Evolutionary conservation across 2,888 invertebrate genomes (phyloP).

Genomic region (Steinernema scapterisci): DNA sequence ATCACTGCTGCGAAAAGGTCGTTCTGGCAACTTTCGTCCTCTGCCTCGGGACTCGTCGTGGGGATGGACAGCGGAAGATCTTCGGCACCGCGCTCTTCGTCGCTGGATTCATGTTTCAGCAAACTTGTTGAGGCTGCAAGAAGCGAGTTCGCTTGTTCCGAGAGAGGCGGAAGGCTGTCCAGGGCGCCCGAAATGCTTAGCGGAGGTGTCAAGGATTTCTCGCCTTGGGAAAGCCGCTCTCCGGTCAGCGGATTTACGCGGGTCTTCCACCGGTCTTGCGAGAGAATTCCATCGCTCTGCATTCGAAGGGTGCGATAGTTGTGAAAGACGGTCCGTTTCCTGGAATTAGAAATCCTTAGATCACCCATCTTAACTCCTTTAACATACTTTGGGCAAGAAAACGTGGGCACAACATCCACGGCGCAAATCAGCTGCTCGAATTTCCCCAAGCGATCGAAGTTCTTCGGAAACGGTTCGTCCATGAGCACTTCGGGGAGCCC

Average conservation of each 20-base stretch:
- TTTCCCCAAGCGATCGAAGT: slow-evolving; percentile 37
- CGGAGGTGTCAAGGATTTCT: slow-evolving; percentile 4
- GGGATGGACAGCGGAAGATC: background rate
- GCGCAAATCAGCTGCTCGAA: slow-evolving; percentile 33
- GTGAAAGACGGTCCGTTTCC: slow-evolving; percentile 46
- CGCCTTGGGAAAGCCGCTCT: background rate
- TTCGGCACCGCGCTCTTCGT: background rate
- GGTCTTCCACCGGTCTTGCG: slow-evolving; percentile 47
- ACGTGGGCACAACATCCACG: background rate
- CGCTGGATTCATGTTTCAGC: background rate
- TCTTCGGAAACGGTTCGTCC: slow-evolving; percentile 52
- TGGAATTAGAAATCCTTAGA: slow-evolving; percentile 21
- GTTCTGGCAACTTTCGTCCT: background rate
- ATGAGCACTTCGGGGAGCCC: slow-evolving; percentile 53
- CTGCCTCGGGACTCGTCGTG: background rate
- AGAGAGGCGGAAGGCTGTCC: slow-evolving; percentile 7
- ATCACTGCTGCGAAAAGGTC: background rate
- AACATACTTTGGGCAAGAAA: slow-evolving; percentile 11
- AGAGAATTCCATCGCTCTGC: slow-evolving; percentile 43
- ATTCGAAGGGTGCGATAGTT: slow-evolving; percentile 45
- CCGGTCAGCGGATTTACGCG: slow-evolving; percentile 50
- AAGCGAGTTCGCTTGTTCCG: background rate
- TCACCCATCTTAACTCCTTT: background rate
- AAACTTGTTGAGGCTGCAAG: background rate
- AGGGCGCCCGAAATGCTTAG: background rate